Evolutionary conservation across 92 coral and sea anemone species (phyloP), one percentile per base, ranked within the genome.

Genomic region (Parazoanthus atlanticus): DNA sequence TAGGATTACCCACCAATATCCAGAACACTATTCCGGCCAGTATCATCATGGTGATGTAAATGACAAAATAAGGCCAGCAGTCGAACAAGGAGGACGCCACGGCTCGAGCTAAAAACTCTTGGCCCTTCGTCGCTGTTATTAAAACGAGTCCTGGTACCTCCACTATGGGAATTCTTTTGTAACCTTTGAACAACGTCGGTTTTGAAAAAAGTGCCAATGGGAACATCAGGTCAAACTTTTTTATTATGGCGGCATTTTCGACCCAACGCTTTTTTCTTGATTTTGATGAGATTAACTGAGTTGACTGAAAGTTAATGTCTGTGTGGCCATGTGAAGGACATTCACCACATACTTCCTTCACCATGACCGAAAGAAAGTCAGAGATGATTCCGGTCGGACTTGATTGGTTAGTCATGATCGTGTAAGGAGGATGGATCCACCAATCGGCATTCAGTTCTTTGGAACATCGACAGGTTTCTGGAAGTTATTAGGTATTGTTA

Each of bases 381-480:
- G 85, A 69, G 46, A 80, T 54, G 41, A 80, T 29, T 11, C 85
- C 85, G 28, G 0, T 16, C 3, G 85, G 72, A 29, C 41, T 6
- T 36, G 38, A 58, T 80, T 56, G 71, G 70, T 56, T 80, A 26
- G 72, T 80, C 54, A 32, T 54, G n/a, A 58, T 56, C 38, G 38
- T 36, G 38, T 36, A 36, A 36, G 38, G 38, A 36, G 38, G 38
- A 36, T 36, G 38, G 38, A 5, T 30, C 72, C 47, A n/a, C 85
- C 85, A 80, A 21, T 80, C 17, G 25, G 38, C 38, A 36, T 36
- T 36, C 38, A 36, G 38, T 36, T 36, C 38, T 36, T 36, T 36
- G 2, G 38, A 26, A 80, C 85, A 80, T 30, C 85, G 72, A 15
- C 85, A 80, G 21, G 85, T 80, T 36, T 80, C 85, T 80, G 84